Percentiles rank a stretch among this genome's conserved stretches.
Conservation (phyloP, 2,113 vertebrate genomes). For the Lophius piscatorius region DNA sequence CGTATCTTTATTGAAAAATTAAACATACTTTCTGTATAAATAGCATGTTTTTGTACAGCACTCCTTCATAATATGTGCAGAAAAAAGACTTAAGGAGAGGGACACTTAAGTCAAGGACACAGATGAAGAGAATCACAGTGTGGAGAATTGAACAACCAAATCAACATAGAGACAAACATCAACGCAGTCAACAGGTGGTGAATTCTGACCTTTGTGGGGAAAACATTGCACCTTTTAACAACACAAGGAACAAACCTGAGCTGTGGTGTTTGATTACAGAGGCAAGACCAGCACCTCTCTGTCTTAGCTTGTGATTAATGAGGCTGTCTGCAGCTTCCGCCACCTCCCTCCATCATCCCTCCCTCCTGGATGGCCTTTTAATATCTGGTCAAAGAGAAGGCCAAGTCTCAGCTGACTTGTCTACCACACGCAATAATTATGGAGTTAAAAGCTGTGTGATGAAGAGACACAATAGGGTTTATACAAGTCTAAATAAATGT, state of each 20-base stretch:
- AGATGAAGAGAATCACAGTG: constrained; percentile 5
- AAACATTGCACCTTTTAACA: not conserved
- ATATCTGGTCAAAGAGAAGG: constrained; percentile 39
- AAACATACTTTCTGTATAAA: constrained; percentile 91
- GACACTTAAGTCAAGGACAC: constrained; percentile 5
- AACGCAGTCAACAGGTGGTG: constrained; percentile 26
- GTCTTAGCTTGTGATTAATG: constrained; percentile 54
- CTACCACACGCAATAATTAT: constrained; percentile 3
- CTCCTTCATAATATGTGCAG: constrained; percentile 72
- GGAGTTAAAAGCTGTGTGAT: not conserved
- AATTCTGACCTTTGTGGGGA: constrained; percentile 32
- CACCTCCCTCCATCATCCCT: constrained; percentile 53
- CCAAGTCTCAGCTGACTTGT: constrained; percentile 11
- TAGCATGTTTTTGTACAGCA: constrained; percentile 81
- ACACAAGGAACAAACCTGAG: constrained; percentile 14
- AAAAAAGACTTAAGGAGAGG: constrained; percentile 37
- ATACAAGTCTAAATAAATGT: not conserved
- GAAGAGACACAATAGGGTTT: not conserved
- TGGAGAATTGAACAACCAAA: constrained; percentile 8
- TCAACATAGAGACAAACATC: constrained; percentile 12
- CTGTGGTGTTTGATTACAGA: constrained; percentile 11
- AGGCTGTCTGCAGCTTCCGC: constrained; percentile 44
- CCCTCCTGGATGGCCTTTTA: constrained; percentile 34
- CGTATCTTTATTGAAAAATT: constrained; percentile 91
- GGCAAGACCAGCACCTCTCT: constrained; percentile 35